A percentile compares a stretch with the other conserved stretches of the same genome.
These are phyloP conservation scores for Drosophila buzzatii DNA, from an alignment of 2,888 invertebrate genomes.

Conservation along the genomic window DNA sequence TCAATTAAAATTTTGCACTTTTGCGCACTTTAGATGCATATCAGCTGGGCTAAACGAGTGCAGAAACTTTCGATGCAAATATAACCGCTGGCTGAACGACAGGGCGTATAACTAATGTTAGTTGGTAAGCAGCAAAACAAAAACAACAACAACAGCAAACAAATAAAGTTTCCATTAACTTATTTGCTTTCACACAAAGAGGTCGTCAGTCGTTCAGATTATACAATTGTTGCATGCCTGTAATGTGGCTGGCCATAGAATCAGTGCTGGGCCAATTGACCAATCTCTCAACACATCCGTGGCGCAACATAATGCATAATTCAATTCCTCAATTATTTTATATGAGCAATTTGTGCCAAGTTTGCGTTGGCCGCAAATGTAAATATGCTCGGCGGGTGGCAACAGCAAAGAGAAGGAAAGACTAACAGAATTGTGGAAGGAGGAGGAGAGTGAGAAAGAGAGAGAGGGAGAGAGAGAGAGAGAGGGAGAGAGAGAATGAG, in stretches of 20 bases:
- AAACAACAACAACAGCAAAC: neutral
- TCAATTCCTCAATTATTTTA: slow-evolving; percentile 48
- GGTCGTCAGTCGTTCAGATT: neutral
- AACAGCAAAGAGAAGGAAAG: slow-evolving; percentile 11
- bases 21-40: slow-evolving; percentile 31
- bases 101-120: slow-evolving; percentile 51
- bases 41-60: neutral
- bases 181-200: neutral
- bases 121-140: neutral
- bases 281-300: slow-evolving; percentile 20
- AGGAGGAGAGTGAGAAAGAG: neutral
- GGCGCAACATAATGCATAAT: slow-evolving; percentile 42
- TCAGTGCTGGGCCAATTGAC: slow-evolving; percentile 6
- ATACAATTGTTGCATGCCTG: neutral
- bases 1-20: slow-evolving; percentile 39
- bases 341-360: slow-evolving; percentile 40
- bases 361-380: slow-evolving; percentile 32
- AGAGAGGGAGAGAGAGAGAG: neutral
- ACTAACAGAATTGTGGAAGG: neutral
- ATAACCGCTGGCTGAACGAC: slow-evolving; percentile 7
- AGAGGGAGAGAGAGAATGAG: slow-evolving; percentile 6
- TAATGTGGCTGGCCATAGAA: neutral
- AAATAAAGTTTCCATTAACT: neutral
- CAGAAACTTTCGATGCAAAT: slow-evolving; percentile 10
- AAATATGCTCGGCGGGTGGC: slow-evolving; percentile 37